Evolutionary conservation across 2,888 invertebrate genomes (phyloP).

Genomic region (Ormyrus pomaceus): DNA sequence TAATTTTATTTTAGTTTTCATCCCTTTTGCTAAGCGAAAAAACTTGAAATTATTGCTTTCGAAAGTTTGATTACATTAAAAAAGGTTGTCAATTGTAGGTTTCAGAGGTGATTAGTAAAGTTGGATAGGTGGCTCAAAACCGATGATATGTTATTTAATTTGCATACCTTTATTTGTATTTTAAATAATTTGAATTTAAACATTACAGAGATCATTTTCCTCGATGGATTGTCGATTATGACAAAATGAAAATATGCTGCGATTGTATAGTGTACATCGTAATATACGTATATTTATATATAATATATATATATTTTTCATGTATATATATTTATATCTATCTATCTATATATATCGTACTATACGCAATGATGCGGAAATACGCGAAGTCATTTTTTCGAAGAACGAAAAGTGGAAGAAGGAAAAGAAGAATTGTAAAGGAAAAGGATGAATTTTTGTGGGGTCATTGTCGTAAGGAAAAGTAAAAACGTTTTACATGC

Average conservation of each 20-base stretch:
- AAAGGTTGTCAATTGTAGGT: constrained; percentile 2
- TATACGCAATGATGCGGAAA: constrained; percentile 54
- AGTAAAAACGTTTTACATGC: constrained; percentile 59
- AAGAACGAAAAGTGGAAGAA: constrained; percentile 54
- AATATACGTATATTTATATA: constrained; percentile 53
- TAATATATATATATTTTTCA: constrained; percentile 42
- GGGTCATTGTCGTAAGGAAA: constrained; percentile 58
- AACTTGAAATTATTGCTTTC: neutral
- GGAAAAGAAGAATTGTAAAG: constrained; percentile 44
- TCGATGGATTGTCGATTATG: constrained; percentile 70
- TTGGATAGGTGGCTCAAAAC: constrained; percentile 67
- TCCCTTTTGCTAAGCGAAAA: too few species aligned
- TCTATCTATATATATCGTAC: constrained; percentile 50
- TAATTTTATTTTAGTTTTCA: constrained; percentile 23
- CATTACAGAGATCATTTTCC: constrained; percentile 75
- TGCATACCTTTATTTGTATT: constrained; percentile 65
- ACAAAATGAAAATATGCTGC: constrained; percentile 70
- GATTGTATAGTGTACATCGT: constrained; percentile 57
- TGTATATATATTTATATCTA: constrained; percentile 45
- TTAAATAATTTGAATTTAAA: constrained; percentile 74
- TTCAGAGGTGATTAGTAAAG: constrained; percentile 8
- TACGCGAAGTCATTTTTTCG: constrained; percentile 53
- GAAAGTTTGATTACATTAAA: neutral
- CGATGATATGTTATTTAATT: constrained; percentile 67
- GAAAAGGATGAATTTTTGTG: constrained; percentile 35